Evolutionary conservation across 2,113 vertebrate species (phyloP).

Genomic region (Bujurquina vittata): DNA sequence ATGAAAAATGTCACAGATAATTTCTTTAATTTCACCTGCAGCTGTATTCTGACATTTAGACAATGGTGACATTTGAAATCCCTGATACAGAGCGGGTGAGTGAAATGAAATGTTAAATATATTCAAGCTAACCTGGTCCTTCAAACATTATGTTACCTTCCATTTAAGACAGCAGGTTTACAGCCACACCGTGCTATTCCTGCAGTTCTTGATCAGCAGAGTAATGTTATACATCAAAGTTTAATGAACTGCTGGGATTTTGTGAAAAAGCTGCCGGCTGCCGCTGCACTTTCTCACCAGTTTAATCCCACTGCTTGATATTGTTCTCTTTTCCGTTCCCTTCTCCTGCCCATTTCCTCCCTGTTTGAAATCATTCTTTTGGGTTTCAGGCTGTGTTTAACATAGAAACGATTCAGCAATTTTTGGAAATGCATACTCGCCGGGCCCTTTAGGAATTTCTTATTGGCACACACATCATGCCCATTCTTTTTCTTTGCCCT

Average conservation of each 20-base stretch:
- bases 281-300: conserved; percentile 6
- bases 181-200: neutral
- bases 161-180: neutral
- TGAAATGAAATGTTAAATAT: conserved; percentile 11
- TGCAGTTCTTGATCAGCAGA: conserved; percentile 17
- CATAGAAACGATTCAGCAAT: neutral
- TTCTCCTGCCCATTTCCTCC: neutral
- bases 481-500: neutral
- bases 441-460: neutral
- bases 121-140: neutral
- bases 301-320: neutral
- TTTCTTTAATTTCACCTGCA: conserved; percentile 21
- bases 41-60: conserved; percentile 36
- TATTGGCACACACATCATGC: neutral
- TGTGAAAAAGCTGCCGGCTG: neutral
- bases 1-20: conserved; percentile 34
- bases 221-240: neutral
- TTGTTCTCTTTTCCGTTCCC: neutral
- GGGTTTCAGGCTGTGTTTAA: neutral
- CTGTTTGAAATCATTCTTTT: neutral
- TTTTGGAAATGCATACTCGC: neutral
- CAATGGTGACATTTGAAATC: conserved; percentile 27
- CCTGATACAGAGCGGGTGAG: neutral
- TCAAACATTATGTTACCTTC: neutral
- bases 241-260: conserved; percentile 21